A percentile compares a stretch with the other conserved stretches of the same genome.
Evolutionary conservation across 2,113 vertebrate genomes (phyloP).

Genomic region (Ageneiosus marmoratus): DNA sequence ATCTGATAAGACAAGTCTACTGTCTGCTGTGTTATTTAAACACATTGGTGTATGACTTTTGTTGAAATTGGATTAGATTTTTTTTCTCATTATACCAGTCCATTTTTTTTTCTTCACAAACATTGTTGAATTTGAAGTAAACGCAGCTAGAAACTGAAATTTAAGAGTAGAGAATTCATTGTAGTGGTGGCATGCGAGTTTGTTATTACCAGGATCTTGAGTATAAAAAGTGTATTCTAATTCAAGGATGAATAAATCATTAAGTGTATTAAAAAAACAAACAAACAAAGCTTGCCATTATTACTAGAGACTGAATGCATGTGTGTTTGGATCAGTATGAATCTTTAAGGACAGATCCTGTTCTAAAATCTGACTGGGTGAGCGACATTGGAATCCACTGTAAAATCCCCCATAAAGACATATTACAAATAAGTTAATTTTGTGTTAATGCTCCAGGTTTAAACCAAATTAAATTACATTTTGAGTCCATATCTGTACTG

Average conservation of each 20-base stretch:
- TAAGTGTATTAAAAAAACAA: no score
- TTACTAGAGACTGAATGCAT: neutral
- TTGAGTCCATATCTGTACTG: neutral
- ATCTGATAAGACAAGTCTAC: slow-evolving; percentile 3
- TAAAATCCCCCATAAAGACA: no score
- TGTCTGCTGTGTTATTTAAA: neutral
- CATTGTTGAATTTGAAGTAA: neutral
- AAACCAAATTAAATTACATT: neutral
- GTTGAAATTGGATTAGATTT: neutral
- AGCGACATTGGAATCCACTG: no score
- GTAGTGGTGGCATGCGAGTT: neutral
- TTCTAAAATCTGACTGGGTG: neutral
- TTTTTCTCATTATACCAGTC: neutral
- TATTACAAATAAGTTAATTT: no score
- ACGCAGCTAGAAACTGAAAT: neutral
- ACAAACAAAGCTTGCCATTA: neutral
- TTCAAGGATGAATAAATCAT: neutral
- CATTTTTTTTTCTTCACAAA: neutral
- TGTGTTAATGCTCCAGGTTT: neutral
- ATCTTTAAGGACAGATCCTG: neutral
- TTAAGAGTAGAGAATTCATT: neutral
- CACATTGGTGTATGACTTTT: neutral
- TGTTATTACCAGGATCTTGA: neutral
- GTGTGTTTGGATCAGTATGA: neutral
- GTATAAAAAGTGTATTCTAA: neutral